Conservation (phyloP, 2,113 vertebrate species). For the Pandion haliaetus region DNA sequence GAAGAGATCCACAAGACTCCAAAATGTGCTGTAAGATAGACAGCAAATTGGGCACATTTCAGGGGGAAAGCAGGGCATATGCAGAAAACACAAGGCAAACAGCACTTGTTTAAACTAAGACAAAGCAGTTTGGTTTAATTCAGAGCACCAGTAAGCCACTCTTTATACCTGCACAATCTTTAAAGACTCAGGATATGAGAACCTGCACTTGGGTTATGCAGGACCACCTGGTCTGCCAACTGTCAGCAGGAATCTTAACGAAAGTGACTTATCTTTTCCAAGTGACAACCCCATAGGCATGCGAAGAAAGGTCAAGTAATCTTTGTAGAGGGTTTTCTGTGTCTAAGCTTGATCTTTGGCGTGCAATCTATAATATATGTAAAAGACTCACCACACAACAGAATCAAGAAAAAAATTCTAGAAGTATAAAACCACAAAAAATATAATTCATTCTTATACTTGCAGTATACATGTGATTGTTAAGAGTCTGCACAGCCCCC, state of each 20-base stretch:
- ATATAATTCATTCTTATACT: not conserved
- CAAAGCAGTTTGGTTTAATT: not conserved
- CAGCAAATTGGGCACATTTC: not conserved
- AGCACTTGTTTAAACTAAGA: not conserved
- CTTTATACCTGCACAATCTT: not conserved
- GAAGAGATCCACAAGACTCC: not conserved
- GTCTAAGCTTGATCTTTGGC: not conserved
- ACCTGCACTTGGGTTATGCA: not conserved
- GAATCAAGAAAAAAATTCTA: not conserved
- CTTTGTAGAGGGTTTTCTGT: not conserved
- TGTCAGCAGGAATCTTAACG: conserved; percentile 1
- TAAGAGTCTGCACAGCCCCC: not conserved
- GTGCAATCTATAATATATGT: not conserved
- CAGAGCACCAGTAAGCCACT: not conserved
- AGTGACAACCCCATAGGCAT: not conserved
- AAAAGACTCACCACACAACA: not conserved
- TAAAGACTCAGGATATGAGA: not conserved
- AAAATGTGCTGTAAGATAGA: not conserved
- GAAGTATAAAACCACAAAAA: not conserved
- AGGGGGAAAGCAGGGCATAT: not conserved
- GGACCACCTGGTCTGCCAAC: conserved; percentile 1
- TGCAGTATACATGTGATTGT: not conserved
- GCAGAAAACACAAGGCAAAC: not conserved
- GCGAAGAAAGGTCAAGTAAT: not conserved
- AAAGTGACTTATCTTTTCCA: not conserved